Evolutionary conservation across 2,888 invertebrate species (phyloP).

Genomic region (Melanargia galathea): DNA sequence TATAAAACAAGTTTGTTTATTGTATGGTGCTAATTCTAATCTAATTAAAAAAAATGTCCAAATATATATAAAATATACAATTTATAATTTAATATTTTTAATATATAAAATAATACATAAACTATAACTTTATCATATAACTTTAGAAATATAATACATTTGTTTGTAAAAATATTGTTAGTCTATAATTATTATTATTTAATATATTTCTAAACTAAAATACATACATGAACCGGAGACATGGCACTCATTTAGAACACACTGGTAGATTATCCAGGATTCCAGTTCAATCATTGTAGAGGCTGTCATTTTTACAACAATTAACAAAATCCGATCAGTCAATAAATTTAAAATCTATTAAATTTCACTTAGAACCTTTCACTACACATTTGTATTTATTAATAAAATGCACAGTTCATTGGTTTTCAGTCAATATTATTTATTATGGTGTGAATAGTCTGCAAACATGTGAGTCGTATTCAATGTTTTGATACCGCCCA

Average conservation of each 20-base stretch:
- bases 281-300: conserved; percentile 85
- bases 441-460: conserved; percentile 57
- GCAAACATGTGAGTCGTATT: conserved; percentile 50
- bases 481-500: conserved; percentile 66
- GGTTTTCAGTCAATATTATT: conserved; percentile 57
- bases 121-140: not conserved
- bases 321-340: conserved; percentile 46
- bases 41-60: too few relatives aligned
- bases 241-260: conserved; percentile 85
- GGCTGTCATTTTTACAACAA: conserved; percentile 71
- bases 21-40: too few relatives aligned
- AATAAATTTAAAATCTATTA: conserved; percentile 48
- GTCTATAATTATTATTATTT: conserved; percentile 27
- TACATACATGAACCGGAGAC: conserved; percentile 85
- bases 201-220: not conserved
- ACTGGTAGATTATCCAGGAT: conserved; percentile 87
- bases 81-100: too few relatives aligned
- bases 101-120: not conserved
- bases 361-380: conserved; percentile 42
- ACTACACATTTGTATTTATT: conserved; percentile 31
- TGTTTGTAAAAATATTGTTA: too few relatives aligned
- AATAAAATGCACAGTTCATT: conserved; percentile 36
- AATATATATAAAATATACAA: too few relatives aligned
- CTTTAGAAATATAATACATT: too few relatives aligned
- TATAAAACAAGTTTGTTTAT: too few relatives aligned